phyloP scores from a whole-genome alignment of 2,888 invertebrate genomes.

The Schrankia costaestrigalis region DNA sequence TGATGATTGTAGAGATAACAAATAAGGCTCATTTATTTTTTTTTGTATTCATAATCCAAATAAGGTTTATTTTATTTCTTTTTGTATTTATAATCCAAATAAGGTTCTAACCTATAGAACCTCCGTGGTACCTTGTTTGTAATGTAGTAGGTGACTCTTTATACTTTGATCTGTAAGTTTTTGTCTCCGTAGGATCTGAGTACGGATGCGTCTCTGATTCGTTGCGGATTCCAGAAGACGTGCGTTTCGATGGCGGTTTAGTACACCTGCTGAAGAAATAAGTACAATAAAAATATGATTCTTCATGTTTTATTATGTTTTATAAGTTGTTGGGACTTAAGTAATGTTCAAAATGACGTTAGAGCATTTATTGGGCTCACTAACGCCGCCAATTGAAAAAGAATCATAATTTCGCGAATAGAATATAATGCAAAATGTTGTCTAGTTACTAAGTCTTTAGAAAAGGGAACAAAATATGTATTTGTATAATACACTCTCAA shows the following conservation, averaged over 20 bases:
- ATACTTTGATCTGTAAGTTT: constrained; percentile 58
- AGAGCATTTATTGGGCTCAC: too few species aligned
- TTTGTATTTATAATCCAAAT: not conserved
- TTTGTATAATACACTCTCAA: too few species aligned
- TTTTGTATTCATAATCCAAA: too few species aligned
- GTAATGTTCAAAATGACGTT: too few species aligned
- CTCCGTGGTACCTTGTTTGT: constrained; percentile 26
- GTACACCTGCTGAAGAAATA: constrained; percentile 25
- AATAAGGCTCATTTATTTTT: too few species aligned
- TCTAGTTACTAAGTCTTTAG: too few species aligned
- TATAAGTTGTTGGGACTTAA: too few species aligned
- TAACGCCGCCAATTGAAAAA: too few species aligned
- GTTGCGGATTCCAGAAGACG: constrained; percentile 37
- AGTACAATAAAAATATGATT: not conserved
- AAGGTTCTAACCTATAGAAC: not conserved
- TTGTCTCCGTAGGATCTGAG: constrained; percentile 48
- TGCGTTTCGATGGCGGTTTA: constrained; percentile 41
- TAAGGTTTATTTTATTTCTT: constrained; percentile 6
- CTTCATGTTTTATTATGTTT: too few species aligned
- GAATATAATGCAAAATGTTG: not conserved
- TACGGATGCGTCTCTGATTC: constrained; percentile 47
- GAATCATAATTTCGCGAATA: not conserved
- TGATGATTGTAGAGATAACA: too few species aligned
- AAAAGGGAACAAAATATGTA: too few species aligned
- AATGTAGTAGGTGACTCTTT: constrained; percentile 52